phyloP scores from a whole-genome alignment of 1,140 invertebrate species.

The Zophobas morio region DNA sequence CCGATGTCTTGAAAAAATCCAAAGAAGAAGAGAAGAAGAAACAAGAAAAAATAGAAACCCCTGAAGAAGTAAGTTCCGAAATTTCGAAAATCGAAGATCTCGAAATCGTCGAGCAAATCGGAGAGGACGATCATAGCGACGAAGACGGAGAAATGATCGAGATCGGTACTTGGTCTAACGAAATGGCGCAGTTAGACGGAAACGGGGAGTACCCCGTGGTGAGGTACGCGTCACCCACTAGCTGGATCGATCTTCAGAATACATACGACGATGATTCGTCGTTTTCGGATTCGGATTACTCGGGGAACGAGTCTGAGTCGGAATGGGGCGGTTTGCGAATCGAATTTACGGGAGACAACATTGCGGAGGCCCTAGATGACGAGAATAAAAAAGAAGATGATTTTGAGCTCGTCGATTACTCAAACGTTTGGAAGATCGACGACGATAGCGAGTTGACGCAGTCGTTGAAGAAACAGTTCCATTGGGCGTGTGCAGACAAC shows the following conservation, averaged over 20 bases:
- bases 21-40: constrained; percentile 66
- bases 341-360: constrained; percentile 85
- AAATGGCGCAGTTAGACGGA: constrained; percentile 75
- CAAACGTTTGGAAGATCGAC: constrained; percentile 58
- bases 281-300: constrained; percentile 56
- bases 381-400: constrained; percentile 63
- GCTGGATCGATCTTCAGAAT: constrained; percentile 64
- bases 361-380: constrained; percentile 87
- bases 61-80: background rate
- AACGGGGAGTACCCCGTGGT: constrained; percentile 52
- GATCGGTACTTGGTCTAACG: constrained; percentile 93
- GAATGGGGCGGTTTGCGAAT: constrained; percentile 76
- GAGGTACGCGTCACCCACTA: constrained; percentile 71
- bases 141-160: constrained; percentile 75
- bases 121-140: constrained; percentile 68
- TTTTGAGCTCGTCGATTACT: constrained; percentile 56
- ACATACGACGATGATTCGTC: constrained; percentile 52
- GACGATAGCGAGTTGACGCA: constrained; percentile 63
- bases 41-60: constrained; percentile 53
- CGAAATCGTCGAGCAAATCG: constrained; percentile 65
- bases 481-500: constrained; percentile 58
- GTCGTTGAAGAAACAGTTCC: constrained; percentile 63
- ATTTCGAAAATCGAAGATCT: background rate
- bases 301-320: constrained; percentile 68
- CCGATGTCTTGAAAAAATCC: constrained; percentile 83